Evolutionary conservation across 2,797 vertebrate species (phyloP), one percentile per base, ranked within the genome.

Genomic region (Cyprinodon diabolis): DNA sequence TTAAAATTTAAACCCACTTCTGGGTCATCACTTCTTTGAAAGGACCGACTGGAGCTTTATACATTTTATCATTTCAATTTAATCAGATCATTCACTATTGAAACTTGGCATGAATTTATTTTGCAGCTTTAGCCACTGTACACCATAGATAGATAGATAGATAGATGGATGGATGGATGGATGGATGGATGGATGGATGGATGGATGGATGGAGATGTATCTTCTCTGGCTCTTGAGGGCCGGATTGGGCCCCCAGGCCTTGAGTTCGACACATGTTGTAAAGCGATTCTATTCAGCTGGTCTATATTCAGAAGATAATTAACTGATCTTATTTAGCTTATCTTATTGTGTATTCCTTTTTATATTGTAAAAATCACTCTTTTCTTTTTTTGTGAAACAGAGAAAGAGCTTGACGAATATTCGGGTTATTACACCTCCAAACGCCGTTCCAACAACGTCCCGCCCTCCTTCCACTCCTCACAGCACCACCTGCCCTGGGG

Each of bases 401-500:
- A 98, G 87, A 96, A 95, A 91, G 96, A 98, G 49, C 92, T 97
- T 47, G 97, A 97, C 3, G 96, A 97, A 35, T 96, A 96, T 82
- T 94, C 90, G 0, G 78, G 69, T 75, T 90, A 93, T 87, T 91
- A 93, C 89, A 74, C 68, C 75, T 81, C 88, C 79, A 93, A 93
- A 25, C 86, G 94, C 0, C 91, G 93, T 60, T 75, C 86, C 83
- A 93, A 90, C 87, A 92, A 94, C 49, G 88, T 83, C 0, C 77
- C 80, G 0, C 90, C 87, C 66, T 93, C 95, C 76, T 95, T 96
- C 84, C 81, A 95, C 88, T 95, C 93, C 70, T 95, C 93, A 12
- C 93, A 95, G 84, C 92, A 94, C 83, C 87, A 95, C 86, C 92
- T 95, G 54, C 91, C 89, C 10, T 92, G 91, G 90, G 93, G 91